These are phyloP conservation scores for Carlito syrichta DNA, from an alignment of 2,113 vertebrate genomes.

Conservation along the genomic window DNA sequence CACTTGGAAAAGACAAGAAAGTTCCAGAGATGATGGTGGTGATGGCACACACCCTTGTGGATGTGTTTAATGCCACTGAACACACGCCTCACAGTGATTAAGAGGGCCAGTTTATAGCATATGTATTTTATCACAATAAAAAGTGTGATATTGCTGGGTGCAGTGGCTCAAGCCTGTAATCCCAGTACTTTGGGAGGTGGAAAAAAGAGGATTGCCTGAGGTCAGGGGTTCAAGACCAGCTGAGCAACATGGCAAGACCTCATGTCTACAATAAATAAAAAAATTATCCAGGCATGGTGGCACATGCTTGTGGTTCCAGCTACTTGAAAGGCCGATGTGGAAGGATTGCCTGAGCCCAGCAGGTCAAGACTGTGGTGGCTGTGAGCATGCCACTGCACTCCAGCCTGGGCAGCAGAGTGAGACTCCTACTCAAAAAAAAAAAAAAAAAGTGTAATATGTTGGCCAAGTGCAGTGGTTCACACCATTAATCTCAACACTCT, in stretches of 20 bases:
- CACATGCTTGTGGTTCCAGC: neutral
- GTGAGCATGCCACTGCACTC: neutral
- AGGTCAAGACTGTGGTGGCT: too few species aligned
- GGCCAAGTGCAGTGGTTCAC: accelerated
- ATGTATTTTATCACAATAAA: too few species aligned
- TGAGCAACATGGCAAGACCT: neutral
- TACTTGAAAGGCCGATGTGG: neutral
- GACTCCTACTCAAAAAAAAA: neutral
- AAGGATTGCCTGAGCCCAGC: neutral
- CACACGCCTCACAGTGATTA: too few species aligned
- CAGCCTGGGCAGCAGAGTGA: neutral
- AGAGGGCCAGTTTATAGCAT: too few species aligned
- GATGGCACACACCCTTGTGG: too few species aligned
- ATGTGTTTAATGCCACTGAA: too few species aligned
- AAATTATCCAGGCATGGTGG: neutral
- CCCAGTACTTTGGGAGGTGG: neutral
- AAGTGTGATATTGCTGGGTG: too few species aligned
- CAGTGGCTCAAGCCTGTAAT: neutral
- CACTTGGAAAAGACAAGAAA: too few species aligned
- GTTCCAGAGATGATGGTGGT: too few species aligned
- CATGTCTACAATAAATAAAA: neutral
- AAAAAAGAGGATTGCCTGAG: neutral
- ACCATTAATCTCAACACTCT: neutral
- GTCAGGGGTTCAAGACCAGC: neutral
- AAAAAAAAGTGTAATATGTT: too few species aligned